Evolutionary conservation across 23 tunicate species (phyloP).

Genomic region (Oikopleura vanhoeffeni): DNA sequence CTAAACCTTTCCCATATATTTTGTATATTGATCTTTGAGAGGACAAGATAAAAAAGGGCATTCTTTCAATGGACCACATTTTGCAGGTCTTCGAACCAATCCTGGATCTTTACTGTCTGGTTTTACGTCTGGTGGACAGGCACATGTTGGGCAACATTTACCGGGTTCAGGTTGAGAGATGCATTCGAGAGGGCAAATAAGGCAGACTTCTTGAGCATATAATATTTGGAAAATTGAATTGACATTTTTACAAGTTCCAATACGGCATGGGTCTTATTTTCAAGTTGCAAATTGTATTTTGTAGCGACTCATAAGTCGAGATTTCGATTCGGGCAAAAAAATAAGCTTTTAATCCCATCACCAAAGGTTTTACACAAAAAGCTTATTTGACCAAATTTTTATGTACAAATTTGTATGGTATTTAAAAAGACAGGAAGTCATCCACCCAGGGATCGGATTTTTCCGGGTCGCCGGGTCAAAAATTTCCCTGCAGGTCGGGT

Average conservation of each 20-base stretch:
- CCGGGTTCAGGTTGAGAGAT: constrained; percentile 5
- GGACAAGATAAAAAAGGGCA: constrained; percentile 7
- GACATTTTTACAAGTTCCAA: not conserved
- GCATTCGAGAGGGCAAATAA: not conserved
- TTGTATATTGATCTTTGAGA: constrained; percentile 1
- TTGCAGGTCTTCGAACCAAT: not conserved
- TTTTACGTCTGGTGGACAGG: not conserved
- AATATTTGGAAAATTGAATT: not conserved
- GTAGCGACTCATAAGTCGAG: too few relatives aligned
- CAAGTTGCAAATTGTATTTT: too few relatives aligned
- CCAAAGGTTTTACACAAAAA: too few relatives aligned
- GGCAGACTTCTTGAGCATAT: not conserved
- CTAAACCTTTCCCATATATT: not conserved
- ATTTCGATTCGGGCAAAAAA: too few relatives aligned
- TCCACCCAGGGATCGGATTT: too few relatives aligned
- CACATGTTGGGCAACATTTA: constrained; percentile 6
- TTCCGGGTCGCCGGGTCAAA: too few relatives aligned
- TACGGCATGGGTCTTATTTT: not conserved
- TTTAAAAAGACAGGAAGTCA: too few relatives aligned
- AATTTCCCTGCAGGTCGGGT: too few relatives aligned
- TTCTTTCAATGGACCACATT: not conserved
- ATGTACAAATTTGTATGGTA: too few relatives aligned
- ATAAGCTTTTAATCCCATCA: too few relatives aligned
- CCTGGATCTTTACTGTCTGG: not conserved
- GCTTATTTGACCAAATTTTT: too few relatives aligned